A percentile compares a stretch with the other conserved stretches of the same genome.
phyloP scores from a whole-genome alignment of 2,113 vertebrate species.

The Dunckerocampus dactyliophorus region DNA sequence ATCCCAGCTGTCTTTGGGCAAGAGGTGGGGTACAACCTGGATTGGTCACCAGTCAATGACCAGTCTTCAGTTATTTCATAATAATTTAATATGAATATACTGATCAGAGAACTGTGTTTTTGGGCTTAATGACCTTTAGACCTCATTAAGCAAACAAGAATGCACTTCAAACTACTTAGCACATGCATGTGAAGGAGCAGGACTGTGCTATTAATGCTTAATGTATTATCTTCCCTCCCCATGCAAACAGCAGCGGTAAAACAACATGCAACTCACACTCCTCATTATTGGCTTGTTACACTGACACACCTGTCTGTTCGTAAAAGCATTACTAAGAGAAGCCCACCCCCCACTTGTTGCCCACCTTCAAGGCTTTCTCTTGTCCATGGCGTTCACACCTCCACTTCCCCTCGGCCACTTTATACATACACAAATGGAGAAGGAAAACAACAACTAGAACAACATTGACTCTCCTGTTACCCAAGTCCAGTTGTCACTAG shows the following conservation, averaged over 20 bases:
- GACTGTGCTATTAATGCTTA: constrained; percentile 14
- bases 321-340: constrained; percentile 68
- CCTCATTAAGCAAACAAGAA: constrained; percentile 36
- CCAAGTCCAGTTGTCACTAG: constrained; percentile 43
- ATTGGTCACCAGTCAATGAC: no score
- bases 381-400: constrained; percentile 59
- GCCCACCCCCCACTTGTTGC: constrained; percentile 25
- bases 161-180: constrained; percentile 53
- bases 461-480: constrained; percentile 48
- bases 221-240: constrained; percentile 2
- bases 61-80: no score
- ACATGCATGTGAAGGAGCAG: constrained; percentile 35
- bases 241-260: constrained; percentile 2
- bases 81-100: no score
- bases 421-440: constrained; percentile 55
- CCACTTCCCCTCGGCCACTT: constrained; percentile 67
- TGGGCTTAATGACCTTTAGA: constrained; percentile 3
- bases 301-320: constrained; percentile 64
- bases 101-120: background rate
- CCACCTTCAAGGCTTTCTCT: constrained; percentile 37
- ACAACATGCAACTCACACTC: constrained; percentile 17
- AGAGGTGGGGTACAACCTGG: no score
- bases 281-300: constrained; percentile 39
- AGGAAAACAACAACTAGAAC: constrained; percentile 73
- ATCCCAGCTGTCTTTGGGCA: no score